Base-by-base conservation (phyloP, 1,140 invertebrate genomes). In the Heliconius hermathena region DNA sequence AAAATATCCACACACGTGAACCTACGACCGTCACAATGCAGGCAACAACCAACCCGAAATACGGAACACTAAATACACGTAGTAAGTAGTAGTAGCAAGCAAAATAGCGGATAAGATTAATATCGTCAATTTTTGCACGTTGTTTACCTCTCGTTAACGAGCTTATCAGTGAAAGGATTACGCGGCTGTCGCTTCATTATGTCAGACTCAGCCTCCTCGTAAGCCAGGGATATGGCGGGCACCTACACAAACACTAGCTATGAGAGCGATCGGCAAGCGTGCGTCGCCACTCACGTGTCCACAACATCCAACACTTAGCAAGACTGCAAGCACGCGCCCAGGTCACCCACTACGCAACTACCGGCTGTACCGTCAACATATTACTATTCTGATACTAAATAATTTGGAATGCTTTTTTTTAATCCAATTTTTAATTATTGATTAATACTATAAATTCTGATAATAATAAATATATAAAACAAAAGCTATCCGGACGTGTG, bases 181-280 rank as follows among this genome's bases (percentile, higher is more conserved):
- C 99, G 97, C 95, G 99, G 99, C 95, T 97, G 97, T 95, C 99
- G 97, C 97, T 99, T 99, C 99, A 99, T 99, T 96, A 99, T 99
- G 97, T 99, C 99, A 95, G 98, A 98, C 96, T 99, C 99, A 90
- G 99, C 98, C 96, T 98, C 97, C 97, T 99, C 99, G 96, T 99
- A 99, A 95, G 99, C 99, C 96, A 99, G 97, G 90, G 99, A 99
- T 96, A 99, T 99, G 95, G 99, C 99, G 94, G 99, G 99, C 95
- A 99, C 98, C 98, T 99, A 96, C 94, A 93, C 95, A 95, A 93
- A 94, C 91, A 95, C 94, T 95, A 92, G 91, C 91, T 87, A 91
- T 89, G 91, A 93, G 92, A 94, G 91, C 90, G 90, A 82, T 86
- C 82, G 81, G 86, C 81, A 85, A 80, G 86, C 78, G 79, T 83